phyloP scores from a whole-genome alignment of 2,113 vertebrate species.

The Oncorhynchus kisutch region DNA sequence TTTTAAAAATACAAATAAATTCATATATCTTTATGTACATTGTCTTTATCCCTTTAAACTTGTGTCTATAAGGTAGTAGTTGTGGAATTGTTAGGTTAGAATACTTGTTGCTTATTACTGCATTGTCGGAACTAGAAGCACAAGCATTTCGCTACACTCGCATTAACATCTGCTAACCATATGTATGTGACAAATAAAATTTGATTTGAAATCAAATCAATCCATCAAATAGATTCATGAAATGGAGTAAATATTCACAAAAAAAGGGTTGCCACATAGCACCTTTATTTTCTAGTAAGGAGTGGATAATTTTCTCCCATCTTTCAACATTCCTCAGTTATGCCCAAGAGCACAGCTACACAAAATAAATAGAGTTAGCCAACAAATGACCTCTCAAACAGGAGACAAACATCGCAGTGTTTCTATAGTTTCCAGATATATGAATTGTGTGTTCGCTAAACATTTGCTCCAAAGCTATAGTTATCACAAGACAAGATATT shows the following conservation, averaged over 20 bases:
- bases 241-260: background rate
- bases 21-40: too few species aligned
- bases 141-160: too few species aligned
- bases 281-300: slow-evolving; percentile 32
- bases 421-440: background rate
- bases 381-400: background rate
- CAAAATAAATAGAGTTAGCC: background rate
- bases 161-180: too few species aligned
- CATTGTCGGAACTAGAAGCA: too few species aligned
- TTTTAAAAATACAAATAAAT: too few species aligned
- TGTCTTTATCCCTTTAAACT: too few species aligned
- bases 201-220: background rate
- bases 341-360: background rate
- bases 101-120: too few species aligned
- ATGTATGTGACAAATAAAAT: too few species aligned
- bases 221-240: background rate
- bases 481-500: background rate
- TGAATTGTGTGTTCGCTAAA: background rate
- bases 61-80: too few species aligned
- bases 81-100: too few species aligned
- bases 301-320: slow-evolving; percentile 15
- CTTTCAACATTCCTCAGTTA: background rate
- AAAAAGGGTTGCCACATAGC: background rate
- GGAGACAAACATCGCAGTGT: background rate
- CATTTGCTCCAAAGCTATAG: background rate